Percentiles rank a stretch among this genome's conserved stretches.
These are phyloP conservation scores for Myotis daubentonii DNA, from an alignment of 2,797 vertebrate genomes.

Conservation along the genomic window DNA sequence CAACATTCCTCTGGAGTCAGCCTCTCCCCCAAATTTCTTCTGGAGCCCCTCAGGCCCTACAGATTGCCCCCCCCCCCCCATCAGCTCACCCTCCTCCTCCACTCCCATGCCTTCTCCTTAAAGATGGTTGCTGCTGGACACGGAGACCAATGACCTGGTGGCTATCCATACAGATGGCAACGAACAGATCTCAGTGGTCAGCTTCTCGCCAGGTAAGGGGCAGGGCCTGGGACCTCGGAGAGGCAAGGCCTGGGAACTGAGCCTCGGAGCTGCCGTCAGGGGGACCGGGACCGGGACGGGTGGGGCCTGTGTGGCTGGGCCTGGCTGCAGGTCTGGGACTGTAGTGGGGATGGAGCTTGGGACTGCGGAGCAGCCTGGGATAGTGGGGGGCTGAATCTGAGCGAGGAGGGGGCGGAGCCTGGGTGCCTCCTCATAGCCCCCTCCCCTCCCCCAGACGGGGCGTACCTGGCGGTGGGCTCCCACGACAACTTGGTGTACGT, in stretches of 20 bases:
- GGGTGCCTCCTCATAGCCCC: slow-evolving; percentile 74
- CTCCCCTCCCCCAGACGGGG: slow-evolving; percentile 88
- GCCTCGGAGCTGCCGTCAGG: background rate
- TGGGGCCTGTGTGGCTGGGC: background rate
- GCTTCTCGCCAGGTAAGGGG: slow-evolving; percentile 92
- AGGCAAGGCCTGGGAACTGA: background rate
- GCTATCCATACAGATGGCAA: slow-evolving; percentile 93
- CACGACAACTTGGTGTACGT: slow-evolving; percentile 97
- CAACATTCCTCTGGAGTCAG: background rate
- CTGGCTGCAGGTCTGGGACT: background rate
- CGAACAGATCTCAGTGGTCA: slow-evolving; percentile 92
- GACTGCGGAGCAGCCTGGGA: background rate
- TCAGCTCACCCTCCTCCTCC: background rate
- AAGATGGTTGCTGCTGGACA: slow-evolving; percentile 95
- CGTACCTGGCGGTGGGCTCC: slow-evolving; percentile 93
- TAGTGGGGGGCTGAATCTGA: slow-evolving; percentile 21
- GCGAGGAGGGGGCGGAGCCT: slow-evolving; percentile 54
- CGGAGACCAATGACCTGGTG: slow-evolving; percentile 92
- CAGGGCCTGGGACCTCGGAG: background rate
- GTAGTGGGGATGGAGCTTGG: background rate
- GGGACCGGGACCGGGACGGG: no score
- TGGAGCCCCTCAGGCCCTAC: background rate
- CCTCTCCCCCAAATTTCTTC: background rate
- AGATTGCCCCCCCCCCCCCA: background rate
- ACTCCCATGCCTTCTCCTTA: slow-evolving; percentile 12